Conservation (phyloP, 2,113 vertebrate species). For the Oriolus oriolus region DNA sequence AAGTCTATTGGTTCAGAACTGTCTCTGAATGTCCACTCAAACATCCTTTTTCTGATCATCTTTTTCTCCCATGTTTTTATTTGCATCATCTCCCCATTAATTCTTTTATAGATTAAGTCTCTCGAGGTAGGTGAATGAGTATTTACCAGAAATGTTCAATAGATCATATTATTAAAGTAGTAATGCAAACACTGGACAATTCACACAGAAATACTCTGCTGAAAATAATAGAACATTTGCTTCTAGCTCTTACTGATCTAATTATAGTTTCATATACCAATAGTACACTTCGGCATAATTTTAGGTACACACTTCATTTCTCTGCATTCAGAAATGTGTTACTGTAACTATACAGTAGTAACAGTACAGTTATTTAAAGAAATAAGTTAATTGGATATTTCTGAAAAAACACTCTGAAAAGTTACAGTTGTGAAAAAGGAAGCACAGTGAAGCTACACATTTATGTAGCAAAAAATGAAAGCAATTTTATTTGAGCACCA, state of each 20-base stretch:
- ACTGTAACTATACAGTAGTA: neutral
- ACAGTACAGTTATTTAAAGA: neutral
- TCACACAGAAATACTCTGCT: neutral
- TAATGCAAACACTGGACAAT: neutral
- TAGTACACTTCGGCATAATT: neutral
- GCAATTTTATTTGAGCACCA: neutral
- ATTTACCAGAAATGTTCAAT: neutral
- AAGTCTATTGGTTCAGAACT: neutral
- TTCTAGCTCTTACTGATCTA: neutral
- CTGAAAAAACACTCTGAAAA: neutral
- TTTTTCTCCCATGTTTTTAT: neutral
- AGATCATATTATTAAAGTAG: neutral
- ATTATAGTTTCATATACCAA: neutral
- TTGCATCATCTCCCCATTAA: neutral
- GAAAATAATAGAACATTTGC: neutral
- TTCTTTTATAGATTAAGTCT: neutral
- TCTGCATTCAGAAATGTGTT: neutral
- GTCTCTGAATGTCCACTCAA: neutral
- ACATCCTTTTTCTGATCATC: neutral
- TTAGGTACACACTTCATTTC: neutral
- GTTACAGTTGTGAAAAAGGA: neutral
- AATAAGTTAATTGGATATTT: neutral
- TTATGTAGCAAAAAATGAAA: neutral
- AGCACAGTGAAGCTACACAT: neutral
- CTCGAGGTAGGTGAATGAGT: neutral